These are phyloP conservation scores for Meloidogyne floridensis DNA, from an alignment of 1,140 invertebrate genomes.

Conservation along the genomic window DNA sequence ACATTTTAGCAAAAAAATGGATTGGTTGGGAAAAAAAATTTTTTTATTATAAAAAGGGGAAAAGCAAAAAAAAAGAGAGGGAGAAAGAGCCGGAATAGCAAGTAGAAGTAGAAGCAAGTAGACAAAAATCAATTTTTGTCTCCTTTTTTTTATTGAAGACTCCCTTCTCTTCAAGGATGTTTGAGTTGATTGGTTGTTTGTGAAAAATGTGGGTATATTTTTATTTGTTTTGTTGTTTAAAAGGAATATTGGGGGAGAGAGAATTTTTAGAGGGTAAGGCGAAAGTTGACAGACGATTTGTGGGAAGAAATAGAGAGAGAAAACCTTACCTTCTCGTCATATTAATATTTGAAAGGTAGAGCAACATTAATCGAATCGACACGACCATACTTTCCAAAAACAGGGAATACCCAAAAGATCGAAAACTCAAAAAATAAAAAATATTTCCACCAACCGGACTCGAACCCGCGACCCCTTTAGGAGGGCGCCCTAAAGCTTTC, in stretches of 20 bases:
- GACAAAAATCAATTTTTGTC: constrained; percentile 7
- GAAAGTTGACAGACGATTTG: constrained; percentile 2
- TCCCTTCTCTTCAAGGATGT: background rate
- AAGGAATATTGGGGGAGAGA: background rate
- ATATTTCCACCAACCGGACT: background rate
- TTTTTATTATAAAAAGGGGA: background rate
- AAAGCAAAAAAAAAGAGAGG: background rate
- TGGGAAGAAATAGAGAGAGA: background rate
- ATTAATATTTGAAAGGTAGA: too few species aligned
- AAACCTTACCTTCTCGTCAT: background rate
- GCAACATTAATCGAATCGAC: background rate
- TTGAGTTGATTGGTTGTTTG: constrained; percentile 1
- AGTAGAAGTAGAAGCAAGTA: background rate
- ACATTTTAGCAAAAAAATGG: background rate
- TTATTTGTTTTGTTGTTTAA: background rate
- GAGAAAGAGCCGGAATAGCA: background rate
- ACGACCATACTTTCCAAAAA: background rate
- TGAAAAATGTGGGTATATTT: background rate
- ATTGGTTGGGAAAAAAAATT: background rate
- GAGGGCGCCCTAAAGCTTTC: too few species aligned
- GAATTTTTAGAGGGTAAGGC: background rate
- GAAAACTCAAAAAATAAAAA: background rate
- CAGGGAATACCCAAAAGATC: constrained; percentile 2
- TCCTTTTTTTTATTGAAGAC: background rate
- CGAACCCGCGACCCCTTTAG: too few species aligned